phyloP scores from a whole-genome alignment of 2,113 vertebrate genomes.

The Carollia perspicillata region DNA sequence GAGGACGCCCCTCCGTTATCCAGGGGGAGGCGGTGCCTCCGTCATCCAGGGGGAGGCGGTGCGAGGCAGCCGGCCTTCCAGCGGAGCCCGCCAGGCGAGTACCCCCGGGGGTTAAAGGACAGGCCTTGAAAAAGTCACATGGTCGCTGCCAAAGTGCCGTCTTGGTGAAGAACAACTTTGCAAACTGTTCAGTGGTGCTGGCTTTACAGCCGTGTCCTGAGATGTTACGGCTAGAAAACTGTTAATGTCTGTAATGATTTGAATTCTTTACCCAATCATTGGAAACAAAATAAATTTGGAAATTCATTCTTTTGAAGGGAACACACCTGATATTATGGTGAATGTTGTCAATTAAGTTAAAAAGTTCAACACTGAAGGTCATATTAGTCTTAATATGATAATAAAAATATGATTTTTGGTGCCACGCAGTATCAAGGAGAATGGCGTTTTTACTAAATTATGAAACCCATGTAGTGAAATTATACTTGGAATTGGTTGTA shows the following conservation, averaged over 20 bases:
- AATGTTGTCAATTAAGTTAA: background rate
- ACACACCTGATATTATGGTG: background rate
- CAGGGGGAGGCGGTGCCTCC: background rate
- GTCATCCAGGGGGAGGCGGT: background rate
- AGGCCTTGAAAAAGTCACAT: background rate
- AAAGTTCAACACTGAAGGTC: background rate
- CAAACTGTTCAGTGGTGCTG: background rate
- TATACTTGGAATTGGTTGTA: background rate
- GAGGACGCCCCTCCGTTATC: background rate
- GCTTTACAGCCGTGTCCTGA: background rate
- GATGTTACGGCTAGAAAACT: background rate
- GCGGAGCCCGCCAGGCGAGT: background rate
- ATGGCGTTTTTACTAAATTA: background rate
- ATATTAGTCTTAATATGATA: background rate
- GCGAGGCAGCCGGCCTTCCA: background rate
- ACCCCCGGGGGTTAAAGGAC: background rate
- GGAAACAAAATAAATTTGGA: slow-evolving; percentile 1
- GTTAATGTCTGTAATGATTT: background rate
- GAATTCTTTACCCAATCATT: background rate
- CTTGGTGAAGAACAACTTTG: background rate
- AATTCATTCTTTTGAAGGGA: background rate
- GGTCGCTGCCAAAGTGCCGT: background rate
- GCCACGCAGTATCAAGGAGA: background rate
- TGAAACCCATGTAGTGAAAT: background rate
- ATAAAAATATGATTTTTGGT: background rate